Base-by-base conservation (phyloP, 2,113 vertebrate species). In the Elephantulus edwardii region DNA sequence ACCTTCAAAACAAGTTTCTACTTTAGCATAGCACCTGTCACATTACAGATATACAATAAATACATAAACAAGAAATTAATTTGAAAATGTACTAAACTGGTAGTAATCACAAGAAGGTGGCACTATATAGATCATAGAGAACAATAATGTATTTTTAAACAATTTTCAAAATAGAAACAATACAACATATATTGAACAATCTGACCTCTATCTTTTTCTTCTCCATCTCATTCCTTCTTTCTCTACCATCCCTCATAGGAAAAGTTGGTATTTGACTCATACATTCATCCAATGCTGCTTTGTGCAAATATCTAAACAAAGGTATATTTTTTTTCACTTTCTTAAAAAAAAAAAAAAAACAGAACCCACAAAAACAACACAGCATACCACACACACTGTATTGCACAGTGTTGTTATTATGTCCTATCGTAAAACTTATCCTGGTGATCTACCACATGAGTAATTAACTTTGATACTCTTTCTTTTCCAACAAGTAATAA, bases 291-390 rank as follows among this genome's bases (percentile, higher is more conserved):
- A 68, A 40, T 30, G 22, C 68, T 92, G 33, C 35, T 79, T 20
- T 68, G 54, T 83, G 64, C 22, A 54, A 83, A 38, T 28, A 46
- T 35, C 9, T 16, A 66, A 72, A 75, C 26, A 84, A 50, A 90
- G 74, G 44, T 75, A 12, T 8, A 52, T 82, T 64, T 46, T 17
- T 70, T 62, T 76, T 86, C 16, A 20, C 19, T 64, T 42, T 68
- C 40, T 62, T 77, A 64, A 66, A 92, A 82, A 66, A 83, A 48
- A 84, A 12, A n/a, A n/a, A n/a, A n/a, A n/a, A n/a, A n/a, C n/a
- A n/a, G n/a, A n/a, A n/a, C n/a, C n/a, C n/a, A n/a, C n/a, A n/a
- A n/a, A n/a, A n/a, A n/a, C n/a, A n/a, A n/a, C n/a, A n/a, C n/a
- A 84, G 24, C 40, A 76, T n/a, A 75, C 6, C 16, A 19, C 13